Conservation (phyloP, 2,113 vertebrate genomes). For the Falcunculus frontatus region DNA sequence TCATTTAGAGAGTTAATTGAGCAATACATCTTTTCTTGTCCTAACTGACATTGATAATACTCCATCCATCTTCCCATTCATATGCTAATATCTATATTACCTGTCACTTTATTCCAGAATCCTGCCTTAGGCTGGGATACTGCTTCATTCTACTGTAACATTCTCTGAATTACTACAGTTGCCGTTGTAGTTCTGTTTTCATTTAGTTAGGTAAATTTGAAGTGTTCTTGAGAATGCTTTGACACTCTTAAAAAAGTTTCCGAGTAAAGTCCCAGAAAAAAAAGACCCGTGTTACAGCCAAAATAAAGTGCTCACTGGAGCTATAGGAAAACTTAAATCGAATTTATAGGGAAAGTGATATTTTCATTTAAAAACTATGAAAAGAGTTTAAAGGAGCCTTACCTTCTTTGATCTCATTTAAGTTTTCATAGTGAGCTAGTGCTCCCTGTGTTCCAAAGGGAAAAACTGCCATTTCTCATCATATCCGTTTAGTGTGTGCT, state of each 20-base stretch:
- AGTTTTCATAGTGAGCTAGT: not conserved
- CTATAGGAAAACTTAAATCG: not conserved
- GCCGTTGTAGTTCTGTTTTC: not conserved
- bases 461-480: not conserved
- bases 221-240: not conserved
- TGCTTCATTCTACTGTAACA: not conserved
- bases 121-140: not conserved
- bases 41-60: not conserved
- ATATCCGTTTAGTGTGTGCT: not conserved
- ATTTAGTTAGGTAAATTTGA: not conserved
- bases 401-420: not conserved
- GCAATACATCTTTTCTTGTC: not conserved
- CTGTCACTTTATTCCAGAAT: not conserved
- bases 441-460: not conserved
- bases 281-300: not conserved
- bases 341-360: not conserved
- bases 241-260: not conserved
- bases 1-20: not conserved
- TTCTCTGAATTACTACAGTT: not conserved
- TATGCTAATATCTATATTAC: not conserved
- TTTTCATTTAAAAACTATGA: slow-evolving; percentile 30
- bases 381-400: not conserved
- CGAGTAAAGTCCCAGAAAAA: not conserved
- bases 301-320: not conserved
- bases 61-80: not conserved